A percentile compares a stretch with the other conserved stretches of the same genome.
Evolutionary conservation across 2,113 vertebrate genomes (phyloP).

Genomic region (Gavialis gangeticus): DNA sequence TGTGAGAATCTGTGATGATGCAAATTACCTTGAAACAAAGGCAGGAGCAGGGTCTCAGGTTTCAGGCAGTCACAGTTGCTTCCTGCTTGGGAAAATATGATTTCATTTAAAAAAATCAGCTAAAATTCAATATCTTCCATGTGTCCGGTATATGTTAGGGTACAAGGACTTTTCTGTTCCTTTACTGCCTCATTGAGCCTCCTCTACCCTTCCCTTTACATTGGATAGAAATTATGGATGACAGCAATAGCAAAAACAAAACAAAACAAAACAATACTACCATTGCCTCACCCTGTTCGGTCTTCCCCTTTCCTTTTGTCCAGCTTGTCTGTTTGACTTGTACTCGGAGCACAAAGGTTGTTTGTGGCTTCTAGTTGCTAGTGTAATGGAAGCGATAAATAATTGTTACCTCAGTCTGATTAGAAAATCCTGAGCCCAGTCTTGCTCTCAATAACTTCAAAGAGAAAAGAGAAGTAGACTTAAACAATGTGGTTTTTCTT

Average conservation of each 20-base stretch:
- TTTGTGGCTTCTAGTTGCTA: fast-evolving
- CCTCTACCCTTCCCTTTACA: neutral
- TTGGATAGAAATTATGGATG: no score
- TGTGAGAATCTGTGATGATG: no score
- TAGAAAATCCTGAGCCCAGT: neutral
- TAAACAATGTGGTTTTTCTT: fast-evolving
- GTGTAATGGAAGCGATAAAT: neutral
- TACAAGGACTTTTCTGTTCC: neutral
- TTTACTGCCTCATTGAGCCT: neutral
- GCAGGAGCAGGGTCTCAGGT: no score
- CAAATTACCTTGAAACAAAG: no score
- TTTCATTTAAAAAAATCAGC: no score
- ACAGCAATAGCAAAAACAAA: neutral
- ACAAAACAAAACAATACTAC: neutral
- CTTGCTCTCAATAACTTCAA: neutral
- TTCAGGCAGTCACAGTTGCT: no score
- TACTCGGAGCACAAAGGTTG: neutral
- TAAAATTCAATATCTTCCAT: no score
- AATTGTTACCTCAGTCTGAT: neutral
- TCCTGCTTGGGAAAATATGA: no score
- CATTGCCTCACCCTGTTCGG: neutral
- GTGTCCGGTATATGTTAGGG: no score
- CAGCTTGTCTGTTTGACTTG: neutral
- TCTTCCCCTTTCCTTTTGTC: neutral
- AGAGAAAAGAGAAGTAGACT: fast-evolving